A percentile compares a stretch with the other conserved stretches of the same genome.
Conservation (phyloP, 2,797 vertebrate species). For the Cryptoblepharus egeriae region DNA sequence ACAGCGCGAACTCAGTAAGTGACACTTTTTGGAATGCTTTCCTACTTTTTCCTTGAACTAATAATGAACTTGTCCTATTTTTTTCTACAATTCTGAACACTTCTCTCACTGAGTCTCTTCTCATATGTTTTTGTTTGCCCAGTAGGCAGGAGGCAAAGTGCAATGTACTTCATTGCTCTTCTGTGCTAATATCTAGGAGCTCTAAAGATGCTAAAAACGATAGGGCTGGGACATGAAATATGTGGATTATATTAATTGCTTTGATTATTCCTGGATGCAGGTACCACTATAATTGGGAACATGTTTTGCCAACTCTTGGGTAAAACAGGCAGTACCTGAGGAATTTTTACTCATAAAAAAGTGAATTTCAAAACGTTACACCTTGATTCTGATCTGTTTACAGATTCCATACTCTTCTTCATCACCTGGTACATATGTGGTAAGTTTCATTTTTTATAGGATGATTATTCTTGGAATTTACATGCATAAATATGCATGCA, state of each 20-base stretch:
- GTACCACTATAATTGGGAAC: not conserved
- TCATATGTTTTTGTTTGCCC: not conserved
- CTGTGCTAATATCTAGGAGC: not conserved
- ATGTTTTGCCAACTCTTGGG: not conserved
- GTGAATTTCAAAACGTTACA: not conserved
- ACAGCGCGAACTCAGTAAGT: constrained; percentile 98
- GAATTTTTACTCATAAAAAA: not conserved
- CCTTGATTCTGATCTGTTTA: constrained; percentile 63
- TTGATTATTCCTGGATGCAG: not conserved
- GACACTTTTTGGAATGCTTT: not conserved
- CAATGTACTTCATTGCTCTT: not conserved
- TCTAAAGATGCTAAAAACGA: not conserved
- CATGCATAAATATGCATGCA: not conserved
- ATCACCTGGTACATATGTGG: constrained; percentile 97
- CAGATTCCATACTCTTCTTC: constrained; percentile 99
- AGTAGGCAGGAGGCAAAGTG: not conserved
- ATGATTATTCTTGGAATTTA: not conserved
- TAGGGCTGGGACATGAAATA: not conserved
- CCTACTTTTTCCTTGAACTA: not conserved
- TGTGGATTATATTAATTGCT: not conserved
- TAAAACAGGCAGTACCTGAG: not conserved
- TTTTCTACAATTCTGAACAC: not conserved
- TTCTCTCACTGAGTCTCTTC: not conserved
- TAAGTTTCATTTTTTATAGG: constrained; percentile 74
- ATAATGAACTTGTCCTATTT: too few species aligned